Evolutionary conservation across 2,888 invertebrate genomes (phyloP).

Genomic region (Pterostichus madidus): DNA sequence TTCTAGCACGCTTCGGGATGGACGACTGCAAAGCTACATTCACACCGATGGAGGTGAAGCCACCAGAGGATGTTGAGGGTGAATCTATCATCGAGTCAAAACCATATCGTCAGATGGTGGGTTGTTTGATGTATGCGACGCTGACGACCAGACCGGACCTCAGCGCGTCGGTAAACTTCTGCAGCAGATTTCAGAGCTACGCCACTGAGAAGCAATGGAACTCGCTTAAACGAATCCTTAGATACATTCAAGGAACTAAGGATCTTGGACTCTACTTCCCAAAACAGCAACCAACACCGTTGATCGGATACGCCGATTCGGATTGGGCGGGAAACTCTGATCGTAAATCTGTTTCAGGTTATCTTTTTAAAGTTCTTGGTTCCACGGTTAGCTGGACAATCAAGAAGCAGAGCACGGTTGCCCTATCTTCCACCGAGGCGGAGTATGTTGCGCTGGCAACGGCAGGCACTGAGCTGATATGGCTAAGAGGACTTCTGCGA

Average conservation of each 20-base stretch:
- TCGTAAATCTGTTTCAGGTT: constrained; percentile 65
- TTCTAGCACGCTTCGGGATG: constrained; percentile 70
- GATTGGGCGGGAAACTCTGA: constrained; percentile 68
- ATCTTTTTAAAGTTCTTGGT: constrained; percentile 69
- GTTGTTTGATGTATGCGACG: constrained; percentile 67
- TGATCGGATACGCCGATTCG: constrained; percentile 69
- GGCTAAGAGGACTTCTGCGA: constrained; percentile 69
- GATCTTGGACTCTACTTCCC: constrained; percentile 67
- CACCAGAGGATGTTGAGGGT: constrained; percentile 58
- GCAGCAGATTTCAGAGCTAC: constrained; percentile 68
- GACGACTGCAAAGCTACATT: constrained; percentile 68
- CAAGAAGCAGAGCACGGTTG: too few species aligned
- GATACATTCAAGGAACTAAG: constrained; percentile 69
- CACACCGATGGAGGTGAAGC: constrained; percentile 70
- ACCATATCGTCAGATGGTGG: constrained; percentile 68
- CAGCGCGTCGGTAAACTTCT: constrained; percentile 62
- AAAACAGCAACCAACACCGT: constrained; percentile 47
- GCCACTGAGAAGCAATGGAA: constrained; percentile 68
- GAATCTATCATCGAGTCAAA: constrained; percentile 22
- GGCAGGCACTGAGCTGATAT: constrained; percentile 69
- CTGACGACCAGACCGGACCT: constrained; percentile 26
- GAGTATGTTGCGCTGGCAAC: constrained; percentile 69
- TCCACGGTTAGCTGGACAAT: too few species aligned
- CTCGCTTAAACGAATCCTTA: constrained; percentile 69
- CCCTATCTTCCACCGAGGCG: too few species aligned